These are phyloP conservation scores for Lissonota sp. DNA, from an alignment of 2,888 invertebrate genomes.

Conservation along the genomic window DNA sequence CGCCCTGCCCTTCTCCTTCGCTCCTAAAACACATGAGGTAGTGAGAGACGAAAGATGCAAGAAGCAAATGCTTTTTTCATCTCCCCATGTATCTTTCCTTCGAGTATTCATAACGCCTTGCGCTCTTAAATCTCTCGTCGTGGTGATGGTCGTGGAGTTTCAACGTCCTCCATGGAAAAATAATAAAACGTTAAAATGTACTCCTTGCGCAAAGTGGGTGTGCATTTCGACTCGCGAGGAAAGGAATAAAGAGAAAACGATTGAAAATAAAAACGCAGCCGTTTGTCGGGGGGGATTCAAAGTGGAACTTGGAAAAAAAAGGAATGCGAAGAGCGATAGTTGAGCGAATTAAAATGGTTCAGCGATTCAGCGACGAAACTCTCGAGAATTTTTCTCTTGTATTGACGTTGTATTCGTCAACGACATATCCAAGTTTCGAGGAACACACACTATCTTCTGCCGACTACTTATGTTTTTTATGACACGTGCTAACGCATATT, in stretches of 20 bases:
- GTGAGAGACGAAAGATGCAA: not conserved
- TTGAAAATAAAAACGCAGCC: conserved; percentile 2
- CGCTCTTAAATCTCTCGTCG: conserved; percentile 61
- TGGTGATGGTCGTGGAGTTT: not conserved
- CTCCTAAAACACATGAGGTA: too few species aligned
- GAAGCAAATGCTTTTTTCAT: conserved; percentile 61
- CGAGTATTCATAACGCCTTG: conserved; percentile 55
- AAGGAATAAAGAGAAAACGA: conserved; percentile 18
- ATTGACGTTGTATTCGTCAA: conserved; percentile 15
- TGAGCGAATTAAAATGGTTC: conserved; percentile 39
- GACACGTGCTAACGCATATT: conserved; percentile 9
- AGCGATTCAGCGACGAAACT: conserved; percentile 41
- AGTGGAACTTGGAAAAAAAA: conserved; percentile 9
- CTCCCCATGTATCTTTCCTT: conserved; percentile 57
- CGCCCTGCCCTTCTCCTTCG: too few species aligned
- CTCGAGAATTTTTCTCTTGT: conserved; percentile 25
- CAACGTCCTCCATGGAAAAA: conserved; percentile 11
- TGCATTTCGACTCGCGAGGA: not conserved
- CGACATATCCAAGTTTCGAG: conserved; percentile 39
- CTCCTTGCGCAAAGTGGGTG: not conserved
- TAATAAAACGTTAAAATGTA: conserved; percentile 10
- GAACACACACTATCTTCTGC: conserved; percentile 16
- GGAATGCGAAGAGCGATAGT: conserved; percentile 37
- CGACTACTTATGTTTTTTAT: conserved; percentile 32
- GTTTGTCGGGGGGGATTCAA: not conserved